Conservation (phyloP, 2,888 invertebrate species). For the Biston betularia region DNA sequence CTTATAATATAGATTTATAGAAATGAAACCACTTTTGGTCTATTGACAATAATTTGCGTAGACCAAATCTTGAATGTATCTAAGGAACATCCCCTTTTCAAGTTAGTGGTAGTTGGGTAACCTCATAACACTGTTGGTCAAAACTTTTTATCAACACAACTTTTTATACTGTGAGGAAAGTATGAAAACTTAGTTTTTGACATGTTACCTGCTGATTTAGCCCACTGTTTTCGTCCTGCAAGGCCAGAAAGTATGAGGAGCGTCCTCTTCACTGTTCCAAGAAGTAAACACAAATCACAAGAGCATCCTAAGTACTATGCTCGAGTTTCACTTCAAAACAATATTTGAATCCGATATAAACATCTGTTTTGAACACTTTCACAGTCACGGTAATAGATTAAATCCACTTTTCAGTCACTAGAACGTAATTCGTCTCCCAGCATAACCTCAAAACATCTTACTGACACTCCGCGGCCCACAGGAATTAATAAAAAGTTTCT, state of each 20-base stretch:
- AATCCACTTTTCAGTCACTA: conserved; percentile 68
- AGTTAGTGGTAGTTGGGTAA: conserved; percentile 56
- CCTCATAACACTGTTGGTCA: conserved; percentile 69
- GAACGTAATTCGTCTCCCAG: conserved; percentile 75
- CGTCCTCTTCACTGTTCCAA: conserved; percentile 70
- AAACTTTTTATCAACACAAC: conserved; percentile 80
- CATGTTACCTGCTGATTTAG: conserved; percentile 67
- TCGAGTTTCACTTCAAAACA: conserved; percentile 82
- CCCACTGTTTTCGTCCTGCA: conserved; percentile 59
- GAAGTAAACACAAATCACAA: conserved; percentile 84
- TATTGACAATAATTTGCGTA: conserved; percentile 24
- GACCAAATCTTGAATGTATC: conserved; percentile 43
- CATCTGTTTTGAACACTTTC: conserved; percentile 59
- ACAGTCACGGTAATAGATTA: conserved; percentile 62
- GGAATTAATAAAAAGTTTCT: conserved; percentile 88
- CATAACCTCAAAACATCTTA: conserved; percentile 86
- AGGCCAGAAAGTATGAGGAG: conserved; percentile 67
- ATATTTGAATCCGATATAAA: conserved; percentile 73
- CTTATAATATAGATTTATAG: conserved; percentile 4
- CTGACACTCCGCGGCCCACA: conserved; percentile 86
- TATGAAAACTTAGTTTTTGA: conserved; percentile 69
- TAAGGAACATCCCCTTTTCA: conserved; percentile 37
- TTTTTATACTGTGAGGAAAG: conserved; percentile 67
- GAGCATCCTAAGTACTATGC: conserved; percentile 78
- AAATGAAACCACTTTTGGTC: conserved; percentile 12